Conservation (phyloP, 2,888 invertebrate genomes). For the Diadromus collaris region DNA sequence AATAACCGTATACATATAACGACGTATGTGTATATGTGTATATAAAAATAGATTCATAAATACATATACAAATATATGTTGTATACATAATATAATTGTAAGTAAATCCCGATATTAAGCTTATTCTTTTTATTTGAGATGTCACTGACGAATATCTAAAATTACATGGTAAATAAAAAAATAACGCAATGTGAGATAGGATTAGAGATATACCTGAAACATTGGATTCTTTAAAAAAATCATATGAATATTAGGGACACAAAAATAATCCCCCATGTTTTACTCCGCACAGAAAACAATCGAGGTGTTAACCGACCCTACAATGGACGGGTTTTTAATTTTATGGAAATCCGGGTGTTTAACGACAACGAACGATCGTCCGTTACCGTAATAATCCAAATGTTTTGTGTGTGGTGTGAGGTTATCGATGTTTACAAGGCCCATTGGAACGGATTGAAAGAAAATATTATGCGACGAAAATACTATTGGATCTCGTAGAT, state of each 20-base stretch:
- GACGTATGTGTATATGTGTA: constrained; percentile 18
- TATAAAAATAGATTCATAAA: constrained; percentile 8
- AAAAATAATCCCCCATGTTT: background rate
- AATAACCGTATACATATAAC: constrained; percentile 19
- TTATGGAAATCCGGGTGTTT: background rate
- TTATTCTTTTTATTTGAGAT: constrained; percentile 22
- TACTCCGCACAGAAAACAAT: background rate
- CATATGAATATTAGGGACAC: no score
- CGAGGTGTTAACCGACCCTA: background rate
- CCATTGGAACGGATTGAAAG: background rate
- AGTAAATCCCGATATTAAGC: constrained; percentile 19
- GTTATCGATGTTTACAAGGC: background rate
- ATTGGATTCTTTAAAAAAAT: background rate
- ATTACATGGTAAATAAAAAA: background rate
- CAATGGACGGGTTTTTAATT: background rate
- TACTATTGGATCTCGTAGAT: background rate
- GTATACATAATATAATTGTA: constrained; percentile 22
- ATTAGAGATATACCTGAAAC: background rate
- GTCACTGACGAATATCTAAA: constrained; percentile 10
- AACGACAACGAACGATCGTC: background rate
- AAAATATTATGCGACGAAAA: background rate
- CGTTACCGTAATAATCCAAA: background rate
- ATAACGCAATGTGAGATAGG: constrained; percentile 2
- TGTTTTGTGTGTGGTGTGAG: background rate
- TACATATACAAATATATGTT: constrained; percentile 10